Evolutionary conservation across 2,797 vertebrate genomes (phyloP), one percentile per base, ranked within the genome.

Genomic region (Lepilemur septentrionalis): DNA sequence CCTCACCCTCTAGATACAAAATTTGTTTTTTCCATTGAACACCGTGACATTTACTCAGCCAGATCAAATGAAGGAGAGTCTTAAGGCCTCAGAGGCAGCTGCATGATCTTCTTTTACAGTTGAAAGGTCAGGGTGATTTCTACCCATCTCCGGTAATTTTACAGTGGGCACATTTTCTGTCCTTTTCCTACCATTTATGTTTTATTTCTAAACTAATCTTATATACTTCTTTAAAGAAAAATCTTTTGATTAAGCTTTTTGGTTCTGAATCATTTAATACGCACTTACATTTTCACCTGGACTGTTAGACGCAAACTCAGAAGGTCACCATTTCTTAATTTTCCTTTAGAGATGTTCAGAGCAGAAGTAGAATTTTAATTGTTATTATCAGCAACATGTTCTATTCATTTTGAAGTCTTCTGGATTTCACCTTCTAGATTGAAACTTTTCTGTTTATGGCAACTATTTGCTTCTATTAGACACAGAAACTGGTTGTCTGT

Each of bases 91-190:
- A 90, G 59, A 80, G 95, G 65, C 50, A 72, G 50, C 9, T 32
- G 4, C 80, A 25, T 89, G 84, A 65, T 87, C 90, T 46, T 83
- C 30, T 65, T 43, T 67, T 10, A 17, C 43, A 20, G 43, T 65
- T 61, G 65, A 81, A 84, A 82, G 78, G 94, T 95, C 93, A 93
- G 89, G 75, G 76, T 23, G 52, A 50, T 95, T 95, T 95, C 96
- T 73, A 43, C 25, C 79, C n/a, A 48, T 59, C 91, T 65, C 41
- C 23, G 75, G 18, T 59, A 61, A 93, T 91, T 96, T 95, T 93
- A 59, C 13, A 91, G 95, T 69, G 48, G 72, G 3, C 70, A 13
- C 46, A 18, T 78, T 91, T 65, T 83, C 87, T 59, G 61, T 65
- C 88, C 73, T 89, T 95, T 96, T 30, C 7, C 30, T 23, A 63